Evolutionary conservation across 2,113 vertebrate genomes (phyloP).

Genomic region (Corapipo altera): DNA sequence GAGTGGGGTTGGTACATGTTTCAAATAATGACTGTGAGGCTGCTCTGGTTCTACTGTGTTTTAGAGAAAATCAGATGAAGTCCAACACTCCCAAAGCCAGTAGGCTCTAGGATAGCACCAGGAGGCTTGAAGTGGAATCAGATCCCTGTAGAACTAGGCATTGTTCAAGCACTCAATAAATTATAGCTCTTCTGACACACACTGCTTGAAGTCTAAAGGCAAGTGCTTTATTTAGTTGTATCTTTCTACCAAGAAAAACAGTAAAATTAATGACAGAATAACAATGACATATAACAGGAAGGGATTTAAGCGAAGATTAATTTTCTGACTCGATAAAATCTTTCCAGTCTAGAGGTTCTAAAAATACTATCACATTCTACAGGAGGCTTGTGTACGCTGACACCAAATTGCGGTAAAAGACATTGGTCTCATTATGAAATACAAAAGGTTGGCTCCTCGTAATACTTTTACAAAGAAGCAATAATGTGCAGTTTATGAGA

Average conservation of each 20-base stretch:
- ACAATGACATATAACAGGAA: background rate
- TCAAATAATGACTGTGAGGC: background rate
- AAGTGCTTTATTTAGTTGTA: background rate
- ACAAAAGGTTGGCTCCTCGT: slow-evolving; percentile 37
- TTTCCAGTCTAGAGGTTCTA: background rate
- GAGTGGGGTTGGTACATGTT: background rate
- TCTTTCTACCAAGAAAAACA: background rate
- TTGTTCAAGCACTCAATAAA: background rate
- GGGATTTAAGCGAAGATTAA: background rate
- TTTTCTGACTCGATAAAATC: slow-evolving; percentile 12
- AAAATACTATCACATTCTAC: slow-evolving; percentile 28
- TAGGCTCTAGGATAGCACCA: background rate
- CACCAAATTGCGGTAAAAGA: slow-evolving; percentile 54
- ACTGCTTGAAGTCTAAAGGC: background rate
- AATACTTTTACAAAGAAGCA: slow-evolving; percentile 56
- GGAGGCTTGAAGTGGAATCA: background rate
- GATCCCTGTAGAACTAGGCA: background rate
- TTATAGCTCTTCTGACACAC: background rate
- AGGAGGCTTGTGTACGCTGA: slow-evolving; percentile 40
- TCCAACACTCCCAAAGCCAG: background rate
- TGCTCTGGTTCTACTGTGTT: fast-evolving
- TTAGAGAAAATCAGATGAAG: background rate
- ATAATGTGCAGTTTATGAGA: slow-evolving; percentile 65
- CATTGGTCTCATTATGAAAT: slow-evolving; percentile 57
- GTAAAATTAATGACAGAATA: background rate